These are phyloP conservation scores for Antechinus stuartii DNA, from an alignment of 2,113 vertebrate species.

Conservation along the genomic window DNA sequence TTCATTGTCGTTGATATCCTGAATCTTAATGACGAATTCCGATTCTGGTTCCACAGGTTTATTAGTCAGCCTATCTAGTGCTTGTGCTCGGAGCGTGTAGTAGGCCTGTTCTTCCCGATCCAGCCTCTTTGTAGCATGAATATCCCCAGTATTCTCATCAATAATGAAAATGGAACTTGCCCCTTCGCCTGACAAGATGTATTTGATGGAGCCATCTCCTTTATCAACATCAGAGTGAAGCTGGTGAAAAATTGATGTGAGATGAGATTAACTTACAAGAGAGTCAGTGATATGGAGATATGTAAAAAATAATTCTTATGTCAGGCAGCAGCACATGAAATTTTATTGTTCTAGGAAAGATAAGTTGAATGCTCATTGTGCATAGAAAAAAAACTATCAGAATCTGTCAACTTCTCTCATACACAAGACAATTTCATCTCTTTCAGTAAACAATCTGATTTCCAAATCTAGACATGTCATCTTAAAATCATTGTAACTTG, in stretches of 20 bases:
- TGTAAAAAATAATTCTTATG: constrained; percentile 80
- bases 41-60: constrained; percentile 94
- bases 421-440: constrained; percentile 60
- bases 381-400: constrained; percentile 42
- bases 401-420: constrained; percentile 63
- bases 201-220: constrained; percentile 97
- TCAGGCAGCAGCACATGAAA: constrained; percentile 64
- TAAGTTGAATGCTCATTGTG: constrained; percentile 61
- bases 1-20: constrained; percentile 99
- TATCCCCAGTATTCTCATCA: constrained; percentile 97
- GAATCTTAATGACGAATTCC: constrained; percentile 97
- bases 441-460: constrained; percentile 67
- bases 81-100: constrained; percentile 95
- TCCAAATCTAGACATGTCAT: constrained; percentile 48
- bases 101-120: constrained; percentile 97
- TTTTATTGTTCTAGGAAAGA: constrained; percentile 79
- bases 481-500: constrained; percentile 22
- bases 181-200: constrained; percentile 96
- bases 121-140: constrained; percentile 96
- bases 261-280: constrained; percentile 85
- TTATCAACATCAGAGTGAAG: constrained; percentile 98
- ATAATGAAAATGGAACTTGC: constrained; percentile 98
- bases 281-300: constrained; percentile 77
- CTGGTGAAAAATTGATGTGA: constrained; percentile 89
- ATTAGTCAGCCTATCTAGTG: constrained; percentile 92